Evolutionary conservation across 1,140 invertebrate genomes (phyloP), one percentile per base, ranked within the genome.

Genomic region (Belonocnema kinseyi): DNA sequence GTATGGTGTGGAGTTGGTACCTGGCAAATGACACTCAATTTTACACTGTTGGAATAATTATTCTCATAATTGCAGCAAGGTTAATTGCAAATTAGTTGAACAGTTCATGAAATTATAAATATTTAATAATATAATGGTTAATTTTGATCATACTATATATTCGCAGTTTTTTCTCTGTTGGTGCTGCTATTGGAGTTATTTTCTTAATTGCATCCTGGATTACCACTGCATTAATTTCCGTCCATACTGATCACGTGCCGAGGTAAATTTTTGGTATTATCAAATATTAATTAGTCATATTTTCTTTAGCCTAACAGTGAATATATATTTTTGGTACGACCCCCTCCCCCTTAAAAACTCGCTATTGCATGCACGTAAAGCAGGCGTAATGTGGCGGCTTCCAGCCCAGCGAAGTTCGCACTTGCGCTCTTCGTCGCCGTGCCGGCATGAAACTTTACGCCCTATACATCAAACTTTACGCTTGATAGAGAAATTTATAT

Each of bases 1-100:
- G 88, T 66, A 86, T 90, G 80, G 73, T 83, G 0, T 90, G 88
- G 88, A 89, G 87, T 79, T 90, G 89, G 89, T 90, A 90, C 53
- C 78, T 91, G 56, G 85, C 90, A 17, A 89, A 88, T 56, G 90
- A 90, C 72, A 90, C 87, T 0, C 88, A 90, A 76, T 90, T 90
- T 79, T 90, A 88, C 74, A 87, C 84, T 16, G 56, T 90, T 19
- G 88, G 87, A 73, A 86, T 85, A 74, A 83, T 88, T 56, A 80
- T 90, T 72, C 74, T 90, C 4, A 85, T 91, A 7, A 81, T 90
- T 13, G 82, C 85, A 40, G 73, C 80, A 10, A 90, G 85, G 89
- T 58, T 21, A 61, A 21, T 61, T 75, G n/a, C 50, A 58, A 58
- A 11, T 61, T 50, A 12, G 50, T 17, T 54, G 3, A 12, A 73